phyloP scores from a whole-genome alignment of 2,113 vertebrate species.

The Jacana jacana region DNA sequence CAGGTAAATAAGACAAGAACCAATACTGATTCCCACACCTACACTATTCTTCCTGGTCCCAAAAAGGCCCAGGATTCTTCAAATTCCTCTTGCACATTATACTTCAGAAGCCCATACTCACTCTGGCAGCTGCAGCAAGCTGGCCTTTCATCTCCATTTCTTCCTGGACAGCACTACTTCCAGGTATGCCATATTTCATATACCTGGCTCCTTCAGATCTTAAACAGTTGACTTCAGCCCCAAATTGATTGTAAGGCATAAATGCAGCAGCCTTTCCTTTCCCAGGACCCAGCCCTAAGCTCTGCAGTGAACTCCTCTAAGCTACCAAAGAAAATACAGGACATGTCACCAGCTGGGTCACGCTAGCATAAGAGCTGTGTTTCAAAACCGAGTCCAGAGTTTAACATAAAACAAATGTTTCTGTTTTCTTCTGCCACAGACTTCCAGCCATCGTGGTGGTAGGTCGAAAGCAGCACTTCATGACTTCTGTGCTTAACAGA shows the following conservation, averaged over 20 bases:
- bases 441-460: not conserved
- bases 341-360: not conserved
- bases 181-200: not conserved
- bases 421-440: not conserved
- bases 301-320: not conserved
- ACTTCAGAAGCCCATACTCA: not conserved
- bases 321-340: not conserved
- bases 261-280: not conserved
- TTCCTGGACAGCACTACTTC: not conserved
- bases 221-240: not conserved
- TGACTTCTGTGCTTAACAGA: not conserved
- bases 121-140: not conserved
- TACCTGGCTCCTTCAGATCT: not conserved
- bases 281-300: not conserved
- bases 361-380: not conserved
- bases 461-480: not conserved
- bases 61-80: not conserved
- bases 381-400: not conserved
- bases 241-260: not conserved
- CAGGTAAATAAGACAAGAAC: not conserved
- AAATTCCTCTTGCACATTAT: not conserved
- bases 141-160: not conserved
- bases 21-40: not conserved
- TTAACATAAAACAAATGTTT: not conserved
- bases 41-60: not conserved